Base-by-base conservation (phyloP, 2,113 vertebrate genomes). In the Leiothrix lutea region DNA sequence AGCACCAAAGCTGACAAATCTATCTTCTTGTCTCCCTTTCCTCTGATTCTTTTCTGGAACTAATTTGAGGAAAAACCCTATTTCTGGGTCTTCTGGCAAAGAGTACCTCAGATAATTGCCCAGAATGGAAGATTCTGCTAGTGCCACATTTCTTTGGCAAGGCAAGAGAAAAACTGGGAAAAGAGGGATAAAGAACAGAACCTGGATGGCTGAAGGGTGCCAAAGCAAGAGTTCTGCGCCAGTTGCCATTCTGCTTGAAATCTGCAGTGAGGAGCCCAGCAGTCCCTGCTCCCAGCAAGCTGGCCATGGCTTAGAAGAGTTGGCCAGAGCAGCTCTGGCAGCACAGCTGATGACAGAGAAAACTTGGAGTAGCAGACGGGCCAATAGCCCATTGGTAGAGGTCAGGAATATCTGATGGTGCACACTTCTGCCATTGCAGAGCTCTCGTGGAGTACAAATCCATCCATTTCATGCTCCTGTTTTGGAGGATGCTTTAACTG, bases 101-200 rank as follows among this genome's bases (percentile, higher is more conserved):
- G 50, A 93, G 13, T 29, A 67, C 80, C 56, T 81, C 72, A 95
- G 92, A 95, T 80, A 94, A 94, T 83, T 96, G 72, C 90, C 94
- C 92, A 96, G 94, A 97, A 96, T 94, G 69, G 82, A 95, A 96
- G 92, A 93, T 83, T 61, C 88, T 92, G 65, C 86, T 78, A 57
- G 64, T 86, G 92, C 95, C 95, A 93, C 56, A 61, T 92, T 95
- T 96, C 72, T 83, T 54, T 96, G 95, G 95, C 96, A 96, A 92
- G 64, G 44, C 90, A 92, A 86, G 75, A 94, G 75, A 86, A 97
- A 95, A 95, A 95, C 64, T 80, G 80, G 88, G 86, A 94, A 96
- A 94, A 95, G 88, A 86, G 50, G 95, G 80, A 96, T 90, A 94
- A 96, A 95, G 94, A 96, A 95, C 90, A 95, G 88, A 97, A 96